Conservation (phyloP, 2,113 vertebrate genomes). For the Cheirogaleus medius region DNA sequence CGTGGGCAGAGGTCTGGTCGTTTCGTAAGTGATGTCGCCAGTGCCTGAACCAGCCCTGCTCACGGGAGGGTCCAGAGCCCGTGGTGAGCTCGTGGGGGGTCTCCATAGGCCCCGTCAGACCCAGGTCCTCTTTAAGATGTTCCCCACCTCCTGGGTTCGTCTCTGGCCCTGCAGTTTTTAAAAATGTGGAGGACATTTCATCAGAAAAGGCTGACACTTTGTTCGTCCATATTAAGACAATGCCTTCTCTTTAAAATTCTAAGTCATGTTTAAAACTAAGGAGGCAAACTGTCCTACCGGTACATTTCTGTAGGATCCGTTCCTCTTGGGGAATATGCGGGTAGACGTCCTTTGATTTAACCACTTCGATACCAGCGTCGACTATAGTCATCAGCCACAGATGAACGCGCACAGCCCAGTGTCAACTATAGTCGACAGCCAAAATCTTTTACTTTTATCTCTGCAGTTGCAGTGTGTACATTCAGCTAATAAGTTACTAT, state of each 20-base stretch:
- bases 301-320: background rate
- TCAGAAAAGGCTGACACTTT: background rate
- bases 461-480: no score
- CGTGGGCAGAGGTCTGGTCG: background rate
- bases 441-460: no score
- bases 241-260: background rate
- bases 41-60: no score
- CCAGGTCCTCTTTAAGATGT: rapidly evolving
- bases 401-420: no score
- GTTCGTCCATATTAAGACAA: background rate
- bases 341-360: background rate
- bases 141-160: no score
- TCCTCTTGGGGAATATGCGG: background rate
- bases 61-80: background rate
- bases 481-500: no score
- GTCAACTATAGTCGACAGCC: no score
- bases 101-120: background rate
- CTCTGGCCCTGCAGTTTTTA: background rate
- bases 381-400: no score
- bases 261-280: background rate
- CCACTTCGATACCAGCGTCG: no score
- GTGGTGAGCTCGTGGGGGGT: rapidly evolving
- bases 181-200: rapidly evolving
- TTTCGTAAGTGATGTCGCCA: no score
- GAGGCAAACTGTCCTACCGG: rapidly evolving